A percentile compares a stretch with the other conserved stretches of the same genome.
Conservation (phyloP, 2,797 vertebrate genomes). For the Bradypodion pumilum region DNA sequence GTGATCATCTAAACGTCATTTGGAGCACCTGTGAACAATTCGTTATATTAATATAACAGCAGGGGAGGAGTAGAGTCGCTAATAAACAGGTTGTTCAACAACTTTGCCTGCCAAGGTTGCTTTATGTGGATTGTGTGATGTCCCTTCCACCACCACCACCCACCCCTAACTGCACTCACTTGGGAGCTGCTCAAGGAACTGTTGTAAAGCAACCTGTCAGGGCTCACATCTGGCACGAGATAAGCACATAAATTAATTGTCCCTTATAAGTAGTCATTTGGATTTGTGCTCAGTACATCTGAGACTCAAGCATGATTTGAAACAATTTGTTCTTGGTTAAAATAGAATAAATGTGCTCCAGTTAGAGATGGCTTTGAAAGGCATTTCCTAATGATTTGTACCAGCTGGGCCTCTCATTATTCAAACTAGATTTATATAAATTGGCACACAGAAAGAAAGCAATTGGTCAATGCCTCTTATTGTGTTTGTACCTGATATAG, state of each 20-base stretch:
- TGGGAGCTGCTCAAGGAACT: conserved; percentile 34
- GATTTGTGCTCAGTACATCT: conserved; percentile 57
- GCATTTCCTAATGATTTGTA: conserved; percentile 60
- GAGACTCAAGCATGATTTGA: conserved; percentile 56
- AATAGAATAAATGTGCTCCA: conserved; percentile 58
- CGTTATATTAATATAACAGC: conserved; percentile 88
- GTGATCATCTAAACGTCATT: conserved; percentile 84
- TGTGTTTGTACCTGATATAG: conserved; percentile 39
- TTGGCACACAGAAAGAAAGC: conserved; percentile 55
- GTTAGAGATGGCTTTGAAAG: conserved; percentile 59
- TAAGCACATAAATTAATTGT: conserved; percentile 58
- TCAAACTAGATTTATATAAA: conserved; percentile 64
- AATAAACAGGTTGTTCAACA: conserved; percentile 77
- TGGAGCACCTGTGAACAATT: conserved; percentile 89
- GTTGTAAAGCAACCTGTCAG: conserved; percentile 43
- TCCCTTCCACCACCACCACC: conserved; percentile 47
- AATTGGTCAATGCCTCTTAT: conserved; percentile 66
- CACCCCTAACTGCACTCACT: conserved; percentile 20
- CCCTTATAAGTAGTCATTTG: conserved; percentile 54
- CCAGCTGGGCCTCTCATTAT: conserved; percentile 64
- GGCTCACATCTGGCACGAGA: conserved; percentile 59
- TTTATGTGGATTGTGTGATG: conserved; percentile 53
- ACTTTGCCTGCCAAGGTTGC: conserved; percentile 71
- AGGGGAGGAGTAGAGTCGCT: conserved; percentile 77
- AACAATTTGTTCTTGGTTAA: conserved; percentile 64